These are phyloP conservation scores for Erebia ligea DNA, from an alignment of 2,888 invertebrate genomes.

Conservation along the genomic window DNA sequence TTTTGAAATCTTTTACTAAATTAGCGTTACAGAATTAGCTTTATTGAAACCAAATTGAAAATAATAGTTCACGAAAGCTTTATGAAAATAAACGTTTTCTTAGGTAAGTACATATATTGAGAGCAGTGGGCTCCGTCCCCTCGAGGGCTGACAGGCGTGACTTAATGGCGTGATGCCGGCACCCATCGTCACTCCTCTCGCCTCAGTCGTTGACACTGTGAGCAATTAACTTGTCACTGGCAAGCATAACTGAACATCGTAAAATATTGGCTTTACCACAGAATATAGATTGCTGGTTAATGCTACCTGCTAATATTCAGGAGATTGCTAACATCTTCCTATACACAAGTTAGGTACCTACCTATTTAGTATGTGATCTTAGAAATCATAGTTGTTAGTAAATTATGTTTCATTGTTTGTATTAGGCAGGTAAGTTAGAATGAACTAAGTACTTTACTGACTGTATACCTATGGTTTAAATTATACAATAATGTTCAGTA, in stretches of 20 bases:
- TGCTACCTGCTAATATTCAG: neutral
- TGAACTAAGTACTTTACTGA: too few species aligned
- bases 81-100: constrained; percentile 2
- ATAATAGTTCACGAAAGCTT: neutral
- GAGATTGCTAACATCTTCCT: neutral
- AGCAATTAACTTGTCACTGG: constrained; percentile 73
- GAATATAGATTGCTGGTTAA: neutral
- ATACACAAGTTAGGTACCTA: neutral
- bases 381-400: too few species aligned
- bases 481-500: neutral
- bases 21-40: too few species aligned
- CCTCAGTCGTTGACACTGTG: constrained; percentile 58
- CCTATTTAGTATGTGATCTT: neutral
- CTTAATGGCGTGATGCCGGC: constrained; percentile 25
- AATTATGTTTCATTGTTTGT: too few species aligned
- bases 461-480: too few species aligned
- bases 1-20: neutral
- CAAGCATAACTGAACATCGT: constrained; percentile 35
- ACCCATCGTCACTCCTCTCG: constrained; percentile 35
- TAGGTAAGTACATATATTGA: constrained; percentile 9
- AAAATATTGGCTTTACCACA: constrained; percentile 17
- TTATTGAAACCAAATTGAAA: neutral
- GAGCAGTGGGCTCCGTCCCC: constrained; percentile 13
- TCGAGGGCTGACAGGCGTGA: constrained; percentile 26
- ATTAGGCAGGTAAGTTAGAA: too few species aligned